Percentiles rank a stretch among this genome's conserved stretches.
Evolutionary conservation across 2,797 vertebrate species (phyloP).

Genomic region (Crypturellus tataupa): DNA sequence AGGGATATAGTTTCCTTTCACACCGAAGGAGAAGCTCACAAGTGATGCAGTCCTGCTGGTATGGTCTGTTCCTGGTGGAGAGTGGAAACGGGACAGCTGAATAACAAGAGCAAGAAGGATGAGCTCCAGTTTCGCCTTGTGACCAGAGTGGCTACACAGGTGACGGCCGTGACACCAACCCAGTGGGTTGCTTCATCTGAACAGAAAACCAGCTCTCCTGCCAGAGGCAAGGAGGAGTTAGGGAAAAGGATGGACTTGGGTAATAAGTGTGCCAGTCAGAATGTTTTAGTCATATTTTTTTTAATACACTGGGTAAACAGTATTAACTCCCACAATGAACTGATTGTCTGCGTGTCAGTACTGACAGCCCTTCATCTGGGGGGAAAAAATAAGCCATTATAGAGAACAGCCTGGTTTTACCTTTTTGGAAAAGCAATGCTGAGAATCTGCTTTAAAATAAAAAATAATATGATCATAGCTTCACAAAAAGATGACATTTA

Average conservation of each 20-base stretch:
- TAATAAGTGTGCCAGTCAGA: not conserved
- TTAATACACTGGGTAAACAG: not conserved
- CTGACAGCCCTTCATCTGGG: constrained; percentile 1
- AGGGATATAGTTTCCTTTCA: fast-evolving
- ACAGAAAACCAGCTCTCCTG: not conserved
- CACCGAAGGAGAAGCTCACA: not conserved
- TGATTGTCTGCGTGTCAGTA: not conserved
- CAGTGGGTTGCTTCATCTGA: not conserved
- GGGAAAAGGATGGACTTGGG: not conserved
- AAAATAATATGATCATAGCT: not conserved
- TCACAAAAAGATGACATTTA: not conserved
- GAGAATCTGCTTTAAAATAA: not conserved
- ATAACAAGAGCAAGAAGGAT: not conserved
- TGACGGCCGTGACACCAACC: not conserved
- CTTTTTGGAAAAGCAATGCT: not conserved
- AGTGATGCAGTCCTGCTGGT: not conserved
- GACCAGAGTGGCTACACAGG: not conserved
- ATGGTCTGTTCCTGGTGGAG: not conserved
- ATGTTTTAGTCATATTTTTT: not conserved
- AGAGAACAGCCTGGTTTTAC: not conserved
- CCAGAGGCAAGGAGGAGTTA: not conserved
- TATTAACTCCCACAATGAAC: not conserved
- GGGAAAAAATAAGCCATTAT: not conserved
- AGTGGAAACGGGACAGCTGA: not conserved
- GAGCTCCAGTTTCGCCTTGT: not conserved